Conservation (phyloP, 2,797 vertebrate species). For the Leptoclinus maculatus region DNA sequence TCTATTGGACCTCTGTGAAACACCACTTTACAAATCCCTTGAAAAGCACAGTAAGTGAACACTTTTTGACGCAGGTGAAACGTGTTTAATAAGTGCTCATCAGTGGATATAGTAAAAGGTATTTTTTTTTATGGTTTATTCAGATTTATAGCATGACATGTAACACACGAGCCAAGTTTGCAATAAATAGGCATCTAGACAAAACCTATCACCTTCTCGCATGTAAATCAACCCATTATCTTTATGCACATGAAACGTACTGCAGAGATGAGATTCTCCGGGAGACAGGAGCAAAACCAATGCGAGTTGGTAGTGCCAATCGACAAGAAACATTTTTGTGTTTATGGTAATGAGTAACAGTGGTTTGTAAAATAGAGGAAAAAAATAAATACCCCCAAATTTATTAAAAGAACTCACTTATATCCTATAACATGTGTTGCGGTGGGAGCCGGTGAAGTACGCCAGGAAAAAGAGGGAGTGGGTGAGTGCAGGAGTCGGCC, state of each 20-base stretch:
- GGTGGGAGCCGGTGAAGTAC: slow-evolving; percentile 70
- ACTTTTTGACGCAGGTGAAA: slow-evolving; percentile 41
- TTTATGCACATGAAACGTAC: slow-evolving; percentile 19
- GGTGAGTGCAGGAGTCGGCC: slow-evolving; percentile 75
- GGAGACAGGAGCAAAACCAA: slow-evolving; percentile 38
- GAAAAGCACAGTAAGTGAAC: slow-evolving; percentile 1
- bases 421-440: slow-evolving; percentile 89
- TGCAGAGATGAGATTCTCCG: slow-evolving; percentile 25
- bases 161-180: not conserved
- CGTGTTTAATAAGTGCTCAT: slow-evolving; percentile 16
- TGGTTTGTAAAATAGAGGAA: slow-evolving; percentile 78
- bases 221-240: not conserved
- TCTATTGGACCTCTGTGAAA: slow-evolving; percentile 85
- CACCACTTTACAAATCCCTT: slow-evolving; percentile 64
- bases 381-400: slow-evolving; percentile 81
- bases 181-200: not conserved
- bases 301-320: slow-evolving; percentile 61
- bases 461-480: slow-evolving; percentile 85
- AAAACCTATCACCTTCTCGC: not conserved
- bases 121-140: slow-evolving; percentile 7
- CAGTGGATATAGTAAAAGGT: not conserved
- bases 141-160: not conserved
- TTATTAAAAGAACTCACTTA: slow-evolving; percentile 87
- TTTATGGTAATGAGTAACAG: slow-evolving; percentile 82
- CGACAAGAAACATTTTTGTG: slow-evolving; percentile 71